phyloP scores from a whole-genome alignment of 2,888 invertebrate species.

The Lysandra bellargus region DNA sequence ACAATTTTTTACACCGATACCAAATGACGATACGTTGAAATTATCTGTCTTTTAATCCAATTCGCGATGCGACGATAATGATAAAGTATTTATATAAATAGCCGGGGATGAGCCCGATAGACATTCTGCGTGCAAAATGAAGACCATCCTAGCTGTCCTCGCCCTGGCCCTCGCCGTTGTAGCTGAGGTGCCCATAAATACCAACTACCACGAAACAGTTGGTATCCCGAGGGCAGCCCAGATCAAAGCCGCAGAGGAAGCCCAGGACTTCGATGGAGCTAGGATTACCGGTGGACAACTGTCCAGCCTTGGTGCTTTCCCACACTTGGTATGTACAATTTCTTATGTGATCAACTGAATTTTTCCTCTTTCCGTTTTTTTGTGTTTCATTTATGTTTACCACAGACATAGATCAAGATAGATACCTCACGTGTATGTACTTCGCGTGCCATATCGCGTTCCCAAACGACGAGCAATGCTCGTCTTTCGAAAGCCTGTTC shows the following conservation, averaged over 20 bases:
- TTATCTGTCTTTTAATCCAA: background rate
- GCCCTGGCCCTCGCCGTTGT: slow-evolving; percentile 34
- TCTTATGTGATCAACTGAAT: too few species aligned
- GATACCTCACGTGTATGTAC: too few species aligned
- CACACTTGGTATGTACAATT: slow-evolving; percentile 43
- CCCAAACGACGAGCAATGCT: too few species aligned
- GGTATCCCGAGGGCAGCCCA: slow-evolving; percentile 50
- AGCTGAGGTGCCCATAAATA: slow-evolving; percentile 40
- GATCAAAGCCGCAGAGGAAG: slow-evolving; percentile 45
- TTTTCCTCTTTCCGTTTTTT: too few species aligned
- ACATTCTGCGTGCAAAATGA: slow-evolving; percentile 34
- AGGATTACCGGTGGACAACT: slow-evolving; percentile 50
- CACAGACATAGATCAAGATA: too few species aligned
- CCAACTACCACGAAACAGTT: slow-evolving; percentile 49
- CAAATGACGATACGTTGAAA: background rate
- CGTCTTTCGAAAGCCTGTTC: too few species aligned
- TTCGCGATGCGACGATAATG: background rate
- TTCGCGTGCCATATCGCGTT: too few species aligned
- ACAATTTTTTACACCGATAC: background rate
- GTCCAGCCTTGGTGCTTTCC: slow-evolving; percentile 43
- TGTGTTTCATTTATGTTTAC: background rate
- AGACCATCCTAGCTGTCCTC: slow-evolving; percentile 36
- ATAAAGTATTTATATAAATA: slow-evolving; percentile 1
- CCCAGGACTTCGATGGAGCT: slow-evolving; percentile 42
- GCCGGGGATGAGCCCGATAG: background rate